phyloP scores from a whole-genome alignment of 2,113 vertebrate species.

The Mola mola region DNA sequence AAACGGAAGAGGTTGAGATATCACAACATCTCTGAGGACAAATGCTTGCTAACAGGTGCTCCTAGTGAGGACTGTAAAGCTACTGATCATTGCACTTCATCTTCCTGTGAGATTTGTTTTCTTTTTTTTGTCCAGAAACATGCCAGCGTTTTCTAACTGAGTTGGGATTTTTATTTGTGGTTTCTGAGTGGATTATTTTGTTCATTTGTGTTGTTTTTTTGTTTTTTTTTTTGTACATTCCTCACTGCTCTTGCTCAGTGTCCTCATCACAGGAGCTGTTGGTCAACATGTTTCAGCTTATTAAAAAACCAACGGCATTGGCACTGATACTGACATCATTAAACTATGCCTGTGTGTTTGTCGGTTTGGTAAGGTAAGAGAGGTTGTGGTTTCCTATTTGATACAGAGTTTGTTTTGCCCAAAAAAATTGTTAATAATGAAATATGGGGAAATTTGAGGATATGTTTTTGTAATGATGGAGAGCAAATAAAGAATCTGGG shows the following conservation, averaged over 20 bases:
- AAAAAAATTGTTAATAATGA: slow-evolving; percentile 36
- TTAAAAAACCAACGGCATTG: slow-evolving; percentile 5
- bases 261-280: slow-evolving; percentile 9
- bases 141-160: too few species aligned
- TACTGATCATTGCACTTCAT: slow-evolving; percentile 72
- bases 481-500: slow-evolving; percentile 70
- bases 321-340: slow-evolving; percentile 53
- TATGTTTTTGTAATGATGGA: slow-evolving; percentile 72
- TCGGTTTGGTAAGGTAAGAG: slow-evolving; percentile 6
- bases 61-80: slow-evolving; percentile 45
- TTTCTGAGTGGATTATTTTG: too few species aligned
- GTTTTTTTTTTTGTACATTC: slow-evolving; percentile 67
- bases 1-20: slow-evolving; percentile 48
- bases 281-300: slow-evolving; percentile 7
- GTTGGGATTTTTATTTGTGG: too few species aligned
- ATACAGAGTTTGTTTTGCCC: slow-evolving; percentile 19
- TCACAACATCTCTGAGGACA: slow-evolving; percentile 25
- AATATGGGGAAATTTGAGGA: slow-evolving; percentile 44
- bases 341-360: slow-evolving; percentile 25
- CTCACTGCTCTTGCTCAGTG: slow-evolving; percentile 35
- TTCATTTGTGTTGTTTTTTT: too few species aligned
- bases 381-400: slow-evolving; percentile 25
- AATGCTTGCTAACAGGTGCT: slow-evolving; percentile 33
- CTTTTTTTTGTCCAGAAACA: slow-evolving; percentile 42
- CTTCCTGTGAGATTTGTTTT: slow-evolving; percentile 61